Evolutionary conservation across 2,797 vertebrate genomes (phyloP), one percentile per base, ranked within the genome.

Genomic region (Tauraco hartlaubi): DNA sequence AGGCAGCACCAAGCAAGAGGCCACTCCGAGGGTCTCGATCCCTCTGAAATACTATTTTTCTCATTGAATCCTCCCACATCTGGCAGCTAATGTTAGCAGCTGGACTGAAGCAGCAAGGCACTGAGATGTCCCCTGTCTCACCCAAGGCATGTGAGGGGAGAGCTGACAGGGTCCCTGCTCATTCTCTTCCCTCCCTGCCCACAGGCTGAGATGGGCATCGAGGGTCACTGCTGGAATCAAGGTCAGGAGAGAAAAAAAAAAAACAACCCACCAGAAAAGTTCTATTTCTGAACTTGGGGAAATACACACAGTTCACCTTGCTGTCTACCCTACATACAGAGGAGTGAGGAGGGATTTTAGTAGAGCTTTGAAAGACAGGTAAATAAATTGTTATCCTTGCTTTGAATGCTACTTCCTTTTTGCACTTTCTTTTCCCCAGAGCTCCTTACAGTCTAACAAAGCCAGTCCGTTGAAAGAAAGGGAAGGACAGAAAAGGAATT

Each of bases 151-250:
- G 19, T 0, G 1, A 68, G 6, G 18, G 18, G 25, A 67, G 11
- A 84, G 29, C 35, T 1, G 0, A 5, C 0, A 1, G 7, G 21
- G 28, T 67, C 41, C 19, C 41, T 68, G 5, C 23, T 52, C 44
- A 23, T 56, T 74, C 22, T 74, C 5, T 11, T 88, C 51, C 31
- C 89, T 66, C 19, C 12, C 16, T 22, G 16, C 28, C 43, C 20
- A 29, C 15, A 41, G 19, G 6, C 13, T 69, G 15, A 37, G 29
- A n/a, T 14, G 22, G 51, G 18, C 37, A 59, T 21, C 18, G 29
- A 66, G 28, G 28, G 9, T 22, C 33, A 16, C 11, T 58, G 13
- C 19, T 44, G 16, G 17, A 82, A 82, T 37, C 29, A 49, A 43
- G 19, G 9, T 56, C 39, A 73, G 7, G 43, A 58, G 29, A 67